These are phyloP conservation scores for Vulpes ferrilata DNA, from an alignment of 2,113 vertebrate species.

Conservation along the genomic window DNA sequence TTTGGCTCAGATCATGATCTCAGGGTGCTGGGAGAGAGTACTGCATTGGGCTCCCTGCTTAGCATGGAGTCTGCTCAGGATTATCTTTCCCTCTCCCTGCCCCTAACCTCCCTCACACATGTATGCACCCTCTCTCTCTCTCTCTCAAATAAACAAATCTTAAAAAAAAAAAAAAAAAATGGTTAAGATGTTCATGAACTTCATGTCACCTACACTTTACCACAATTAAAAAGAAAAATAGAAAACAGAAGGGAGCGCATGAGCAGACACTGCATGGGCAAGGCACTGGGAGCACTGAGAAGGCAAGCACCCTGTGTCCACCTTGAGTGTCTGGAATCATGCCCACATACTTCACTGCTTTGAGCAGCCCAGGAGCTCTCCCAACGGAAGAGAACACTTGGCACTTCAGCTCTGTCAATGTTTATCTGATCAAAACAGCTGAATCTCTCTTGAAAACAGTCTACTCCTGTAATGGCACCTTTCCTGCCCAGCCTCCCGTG, in stretches of 20 bases:
- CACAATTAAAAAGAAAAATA: neutral
- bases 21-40: neutral
- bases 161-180: neutral
- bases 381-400: neutral
- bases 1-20: neutral
- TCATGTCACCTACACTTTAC: neutral
- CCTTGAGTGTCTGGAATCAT: neutral
- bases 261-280: fast-evolving
- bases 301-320: neutral
- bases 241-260: neutral
- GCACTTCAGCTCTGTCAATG: neutral
- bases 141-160: neutral
- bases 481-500: neutral
- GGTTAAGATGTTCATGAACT: neutral
- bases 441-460: neutral
- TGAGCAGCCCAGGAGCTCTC: neutral
- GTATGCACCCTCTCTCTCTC: neutral
- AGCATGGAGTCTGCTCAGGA: neutral
- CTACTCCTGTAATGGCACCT: neutral
- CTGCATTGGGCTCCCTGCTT: neutral
- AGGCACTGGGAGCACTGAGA: fast-evolving
- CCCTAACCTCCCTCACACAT: no score
- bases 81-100: neutral
- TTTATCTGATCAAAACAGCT: neutral
- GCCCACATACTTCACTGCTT: neutral